Percentiles rank a stretch among this genome's conserved stretches.
Conservation (phyloP, 2,113 vertebrate genomes). For the Pseudopipra pipra region DNA sequence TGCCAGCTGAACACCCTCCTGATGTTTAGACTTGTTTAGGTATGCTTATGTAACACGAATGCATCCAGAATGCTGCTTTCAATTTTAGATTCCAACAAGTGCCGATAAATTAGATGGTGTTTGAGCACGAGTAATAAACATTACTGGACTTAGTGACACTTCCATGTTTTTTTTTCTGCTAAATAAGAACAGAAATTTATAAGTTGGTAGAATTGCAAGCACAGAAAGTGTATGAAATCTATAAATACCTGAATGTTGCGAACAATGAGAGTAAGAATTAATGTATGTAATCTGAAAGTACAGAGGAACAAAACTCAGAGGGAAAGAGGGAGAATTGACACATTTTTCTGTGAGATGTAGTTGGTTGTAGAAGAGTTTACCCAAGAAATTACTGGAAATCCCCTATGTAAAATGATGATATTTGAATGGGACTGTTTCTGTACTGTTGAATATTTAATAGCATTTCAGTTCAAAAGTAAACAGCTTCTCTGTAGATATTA, state of each 20-base stretch:
- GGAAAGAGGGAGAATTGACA: background rate
- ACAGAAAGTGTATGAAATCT: background rate
- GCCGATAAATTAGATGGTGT: background rate
- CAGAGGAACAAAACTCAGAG: background rate
- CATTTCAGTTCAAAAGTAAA: constrained; percentile 9
- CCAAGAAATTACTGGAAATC: background rate
- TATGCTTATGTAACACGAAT: background rate
- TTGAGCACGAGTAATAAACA: background rate
- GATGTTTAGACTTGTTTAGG: background rate
- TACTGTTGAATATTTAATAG: background rate
- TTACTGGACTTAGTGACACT: background rate
- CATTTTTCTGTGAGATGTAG: background rate
- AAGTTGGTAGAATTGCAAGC: background rate
- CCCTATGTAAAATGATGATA: background rate
- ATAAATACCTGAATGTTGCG: background rate
- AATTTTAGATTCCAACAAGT: background rate
- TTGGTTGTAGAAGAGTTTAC: background rate
- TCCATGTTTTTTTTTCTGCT: background rate
- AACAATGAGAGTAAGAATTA: background rate
- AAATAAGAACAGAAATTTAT: background rate
- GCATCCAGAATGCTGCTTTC: background rate
- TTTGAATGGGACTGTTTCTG: background rate
- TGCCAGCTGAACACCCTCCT: background rate
- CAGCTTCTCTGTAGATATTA: background rate
- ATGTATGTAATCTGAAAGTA: background rate